Percentiles rank a stretch among this genome's conserved stretches.
Evolutionary conservation across 2,113 vertebrate species (phyloP).

Genomic region (Chascanopsetta lugubris): DNA sequence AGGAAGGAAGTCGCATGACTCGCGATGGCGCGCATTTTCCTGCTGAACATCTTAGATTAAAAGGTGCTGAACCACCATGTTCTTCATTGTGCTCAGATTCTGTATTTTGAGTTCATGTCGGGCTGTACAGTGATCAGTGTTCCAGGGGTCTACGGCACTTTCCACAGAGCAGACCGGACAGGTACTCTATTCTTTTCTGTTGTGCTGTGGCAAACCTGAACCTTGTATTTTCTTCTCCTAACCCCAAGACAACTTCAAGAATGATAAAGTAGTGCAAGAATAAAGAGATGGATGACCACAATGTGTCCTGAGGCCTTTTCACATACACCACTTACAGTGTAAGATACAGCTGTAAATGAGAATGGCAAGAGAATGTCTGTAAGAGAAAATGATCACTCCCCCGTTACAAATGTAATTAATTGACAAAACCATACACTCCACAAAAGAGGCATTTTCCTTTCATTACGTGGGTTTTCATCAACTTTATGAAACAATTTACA

Average conservation of each 20-base stretch:
- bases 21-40: conserved; percentile 19
- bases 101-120: conserved; percentile 34
- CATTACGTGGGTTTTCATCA: too few species aligned
- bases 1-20: conserved; percentile 64
- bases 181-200: conserved; percentile 39
- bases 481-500: too few species aligned
- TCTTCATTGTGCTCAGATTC: conserved; percentile 29
- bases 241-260: conserved; percentile 65
- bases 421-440: too few species aligned
- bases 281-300: conserved; percentile 66
- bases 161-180: conserved; percentile 56
- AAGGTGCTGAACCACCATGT: conserved; percentile 15
- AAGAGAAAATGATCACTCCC: too few species aligned
- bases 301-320: conserved; percentile 19
- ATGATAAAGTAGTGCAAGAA: conserved; percentile 67
- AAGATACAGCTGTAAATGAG: too few species aligned
- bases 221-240: conserved; percentile 64
- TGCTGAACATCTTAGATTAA: conserved; percentile 37
- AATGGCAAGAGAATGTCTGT: too few species aligned
- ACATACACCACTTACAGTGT: too few species aligned
- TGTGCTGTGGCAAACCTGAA: conserved; percentile 63
- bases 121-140: conserved; percentile 56
- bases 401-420: too few species aligned
- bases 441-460: too few species aligned
- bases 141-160: conserved; percentile 48